Evolutionary conservation across 2,113 vertebrate genomes (phyloP).

Genomic region (Nycticorax nycticorax): DNA sequence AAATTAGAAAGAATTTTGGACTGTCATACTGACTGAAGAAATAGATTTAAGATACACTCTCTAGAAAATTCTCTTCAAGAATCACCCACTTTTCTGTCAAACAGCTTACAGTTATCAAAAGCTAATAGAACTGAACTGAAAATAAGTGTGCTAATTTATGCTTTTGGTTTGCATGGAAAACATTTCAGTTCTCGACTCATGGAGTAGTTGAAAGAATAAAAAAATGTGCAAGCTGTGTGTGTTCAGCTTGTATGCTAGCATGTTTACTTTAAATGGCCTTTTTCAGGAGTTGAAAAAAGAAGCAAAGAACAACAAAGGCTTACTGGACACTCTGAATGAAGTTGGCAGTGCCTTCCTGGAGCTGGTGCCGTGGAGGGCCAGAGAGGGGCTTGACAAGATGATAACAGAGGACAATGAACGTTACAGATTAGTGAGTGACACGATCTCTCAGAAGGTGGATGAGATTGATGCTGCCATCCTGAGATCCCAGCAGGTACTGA

Average conservation of each 20-base stretch:
- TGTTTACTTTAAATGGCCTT: conserved; percentile 30
- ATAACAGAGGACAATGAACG: conserved; percentile 89
- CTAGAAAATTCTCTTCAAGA: neutral
- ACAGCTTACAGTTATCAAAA: neutral
- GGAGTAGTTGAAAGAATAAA: neutral
- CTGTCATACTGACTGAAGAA: neutral
- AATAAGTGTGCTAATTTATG: neutral
- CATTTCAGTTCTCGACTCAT: neutral
- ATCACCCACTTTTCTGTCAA: neutral
- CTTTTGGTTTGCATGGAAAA: neutral
- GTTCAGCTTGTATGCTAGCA: neutral
- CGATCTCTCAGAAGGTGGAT: conserved; percentile 85
- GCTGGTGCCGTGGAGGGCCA: conserved; percentile 92
- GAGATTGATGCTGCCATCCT: conserved; percentile 89
- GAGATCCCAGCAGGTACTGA: conserved; percentile 90
- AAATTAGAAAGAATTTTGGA: neutral
- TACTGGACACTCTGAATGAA: conserved; percentile 90
- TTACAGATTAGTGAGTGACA: conserved; percentile 82
- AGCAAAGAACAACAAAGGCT: conserved; percentile 80
- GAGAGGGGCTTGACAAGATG: conserved; percentile 91
- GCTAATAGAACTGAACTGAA: neutral
- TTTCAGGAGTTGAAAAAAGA: conserved; percentile 87
- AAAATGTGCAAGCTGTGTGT: neutral
- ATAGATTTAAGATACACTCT: neutral
- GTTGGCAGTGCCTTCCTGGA: conserved; percentile 89